Conservation (phyloP, 2,113 vertebrate species). For the Lamprologus sp. region DNA sequence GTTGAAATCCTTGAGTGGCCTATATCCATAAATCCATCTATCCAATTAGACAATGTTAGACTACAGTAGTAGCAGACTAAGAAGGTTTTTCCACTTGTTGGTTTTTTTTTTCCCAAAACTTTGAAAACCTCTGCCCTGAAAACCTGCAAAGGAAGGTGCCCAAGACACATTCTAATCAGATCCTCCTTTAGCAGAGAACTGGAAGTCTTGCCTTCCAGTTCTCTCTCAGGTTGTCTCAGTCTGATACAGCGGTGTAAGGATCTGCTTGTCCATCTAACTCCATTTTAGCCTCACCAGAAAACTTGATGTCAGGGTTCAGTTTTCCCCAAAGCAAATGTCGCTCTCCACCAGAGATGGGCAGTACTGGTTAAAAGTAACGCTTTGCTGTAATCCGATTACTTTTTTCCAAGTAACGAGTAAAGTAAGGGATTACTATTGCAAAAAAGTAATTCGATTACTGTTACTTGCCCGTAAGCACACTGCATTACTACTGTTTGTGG, state of each 20-base stretch:
- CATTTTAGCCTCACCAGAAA: not conserved
- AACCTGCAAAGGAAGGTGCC: not conserved
- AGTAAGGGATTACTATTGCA: not conserved
- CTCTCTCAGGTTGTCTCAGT: not conserved
- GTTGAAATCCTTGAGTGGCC: not conserved
- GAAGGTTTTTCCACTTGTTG: not conserved
- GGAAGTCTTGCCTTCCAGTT: not conserved
- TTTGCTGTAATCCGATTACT: not conserved
- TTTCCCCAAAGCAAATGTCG: not conserved
- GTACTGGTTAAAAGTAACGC: not conserved
- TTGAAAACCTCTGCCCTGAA: not conserved
- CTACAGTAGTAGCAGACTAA: not conserved
- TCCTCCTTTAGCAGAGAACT: not conserved
- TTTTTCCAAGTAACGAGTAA: not conserved
- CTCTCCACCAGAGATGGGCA: not conserved
- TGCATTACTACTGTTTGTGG: not conserved
- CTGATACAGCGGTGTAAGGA: too few relatives aligned
- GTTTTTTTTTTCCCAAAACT: rapidly evolving
- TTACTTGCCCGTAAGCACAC: not conserved
- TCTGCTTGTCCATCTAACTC: not conserved
- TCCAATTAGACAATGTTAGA: not conserved
- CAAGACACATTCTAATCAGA: not conserved
- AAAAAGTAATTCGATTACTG: not conserved
- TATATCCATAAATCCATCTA: not conserved
- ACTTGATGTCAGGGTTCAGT: not conserved